phyloP scores from a whole-genome alignment of 92 coral and sea anemone species.

The Paramuricea clavata region DNA sequence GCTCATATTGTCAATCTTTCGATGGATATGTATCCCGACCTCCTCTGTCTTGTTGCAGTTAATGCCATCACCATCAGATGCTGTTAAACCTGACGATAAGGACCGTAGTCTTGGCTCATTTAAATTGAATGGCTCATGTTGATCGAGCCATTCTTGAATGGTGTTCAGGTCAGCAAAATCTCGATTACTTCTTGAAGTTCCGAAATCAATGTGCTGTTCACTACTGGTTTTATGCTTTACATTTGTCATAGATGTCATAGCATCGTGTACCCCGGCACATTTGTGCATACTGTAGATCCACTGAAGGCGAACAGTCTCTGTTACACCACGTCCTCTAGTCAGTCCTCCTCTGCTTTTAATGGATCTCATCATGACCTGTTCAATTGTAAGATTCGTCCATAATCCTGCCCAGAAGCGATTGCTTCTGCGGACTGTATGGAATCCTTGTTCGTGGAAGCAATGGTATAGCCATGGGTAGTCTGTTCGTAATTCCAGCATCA shows the following conservation, averaged over 20 bases:
- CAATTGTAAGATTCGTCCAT: slow-evolving; percentile 56
- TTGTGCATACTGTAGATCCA: slow-evolving; percentile 53
- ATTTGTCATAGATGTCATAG: slow-evolving; percentile 36
- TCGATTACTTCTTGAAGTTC: slow-evolving; percentile 25
- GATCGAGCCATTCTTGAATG: slow-evolving; percentile 19
- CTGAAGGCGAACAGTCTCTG: slow-evolving; percentile 30
- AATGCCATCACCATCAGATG: slow-evolving; percentile 32
- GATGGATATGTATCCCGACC: slow-evolving; percentile 33
- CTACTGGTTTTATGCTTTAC: slow-evolving; percentile 43
- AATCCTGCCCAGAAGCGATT: slow-evolving; percentile 64
- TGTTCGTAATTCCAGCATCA: slow-evolving; percentile 25
- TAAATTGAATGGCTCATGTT: slow-evolving; percentile 41
- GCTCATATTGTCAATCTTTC: slow-evolving; percentile 19
- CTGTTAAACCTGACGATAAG: slow-evolving; percentile 32
- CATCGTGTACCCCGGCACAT: slow-evolving; percentile 51
- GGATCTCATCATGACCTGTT: slow-evolving; percentile 59
- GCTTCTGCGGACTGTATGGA: slow-evolving; percentile 55
- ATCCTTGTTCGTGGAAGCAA: slow-evolving; percentile 43
- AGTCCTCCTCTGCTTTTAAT: slow-evolving; percentile 64
- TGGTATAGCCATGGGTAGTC: slow-evolving; percentile 48
- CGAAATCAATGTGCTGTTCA: slow-evolving; percentile 34
- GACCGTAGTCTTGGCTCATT: slow-evolving; percentile 18
- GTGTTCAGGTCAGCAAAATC: slow-evolving; percentile 45
- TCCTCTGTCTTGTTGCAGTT: slow-evolving; percentile 37
- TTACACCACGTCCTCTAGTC: slow-evolving; percentile 59